Percentiles rank a stretch among this genome's conserved stretches.
Conservation (phyloP, 64 coral and sea anemone species). For the Stylophora pistillata region DNA sequence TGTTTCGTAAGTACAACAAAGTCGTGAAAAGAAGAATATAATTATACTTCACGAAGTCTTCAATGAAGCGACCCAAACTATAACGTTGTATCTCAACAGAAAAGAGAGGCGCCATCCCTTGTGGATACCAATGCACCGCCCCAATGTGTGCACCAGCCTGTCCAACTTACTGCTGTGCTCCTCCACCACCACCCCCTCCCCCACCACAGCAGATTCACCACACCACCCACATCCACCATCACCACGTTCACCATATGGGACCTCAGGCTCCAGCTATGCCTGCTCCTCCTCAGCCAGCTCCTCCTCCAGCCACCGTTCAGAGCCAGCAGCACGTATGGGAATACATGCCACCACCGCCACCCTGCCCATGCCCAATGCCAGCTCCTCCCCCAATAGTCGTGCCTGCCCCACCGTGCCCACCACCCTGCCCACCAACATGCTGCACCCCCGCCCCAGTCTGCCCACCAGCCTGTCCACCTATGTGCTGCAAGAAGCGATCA, state of each 20-base stretch:
- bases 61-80: neutral
- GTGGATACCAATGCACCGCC: conserved; percentile 65
- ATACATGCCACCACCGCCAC: conserved; percentile 91
- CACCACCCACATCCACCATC: conserved; percentile 79
- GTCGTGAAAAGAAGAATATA: neutral
- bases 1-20: no score
- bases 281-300: conserved; percentile 72
- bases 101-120: conserved; percentile 88
- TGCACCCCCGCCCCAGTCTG: conserved; percentile 31
- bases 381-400: conserved; percentile 36
- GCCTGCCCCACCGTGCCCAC: conserved; percentile 15
- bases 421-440: conserved; percentile 48
- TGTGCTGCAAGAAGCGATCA: conserved; percentile 83
- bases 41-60: neutral
- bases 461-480: conserved; percentile 55
- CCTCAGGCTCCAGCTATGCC: conserved; percentile 80
- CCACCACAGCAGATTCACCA: conserved; percentile 92
- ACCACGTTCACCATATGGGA: conserved; percentile 77
- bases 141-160: conserved; percentile 65
- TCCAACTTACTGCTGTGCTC: conserved; percentile 54
- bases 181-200: conserved; percentile 80
- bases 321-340: conserved; percentile 96
- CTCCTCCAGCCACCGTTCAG: conserved; percentile 84
- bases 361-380: conserved; percentile 53
- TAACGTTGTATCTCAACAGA: conserved; percentile 39